Base-by-base conservation (phyloP, 1,140 invertebrate species). In the Nylanderia fulva region DNA sequence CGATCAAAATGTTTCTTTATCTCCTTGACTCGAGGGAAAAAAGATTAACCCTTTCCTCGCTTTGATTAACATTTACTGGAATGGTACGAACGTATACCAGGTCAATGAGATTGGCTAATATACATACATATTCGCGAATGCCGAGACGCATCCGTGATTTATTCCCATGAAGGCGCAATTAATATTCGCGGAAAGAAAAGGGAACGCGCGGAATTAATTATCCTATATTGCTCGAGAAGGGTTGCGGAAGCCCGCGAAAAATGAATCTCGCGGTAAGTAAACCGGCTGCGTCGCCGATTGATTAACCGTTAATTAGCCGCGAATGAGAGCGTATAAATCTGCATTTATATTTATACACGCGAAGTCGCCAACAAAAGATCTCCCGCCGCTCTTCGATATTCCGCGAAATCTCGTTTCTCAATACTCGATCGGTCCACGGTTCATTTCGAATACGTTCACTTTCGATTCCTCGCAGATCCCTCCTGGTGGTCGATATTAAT, bases 291-390 rank as follows among this genome's bases (percentile, higher is more conserved):
- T 39, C 13, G 24, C 13, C 75, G 39, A 56, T 24, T 36, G 64
- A 80, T 80, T 80, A 80, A 42, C 77, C 33, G 64, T 80, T 80
- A 80, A 80, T 69, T 80, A 80, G 24, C 24, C 48, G 52, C 33
- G 33, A 56, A 36, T 33, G 48, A 39, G 33, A 71, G 77, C 45
- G 45, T 48, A 48, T 48, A 48, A 48, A 48, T 48, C 3, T 48
- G 45, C 45, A 48, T 48, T 48, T 48, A 48, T 48, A 48, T 48
- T 48, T 48, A 48, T 48, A 33, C 45, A 4, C 45, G 15, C 13
- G 18, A 18, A 64, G 21, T n/a, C 63, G 61, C 64, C n/a, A 52
- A 80, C 64, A 80, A 80, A 80, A 69, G 64, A 18, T 18, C 2
- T 15, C 18, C 36, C 4, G 18, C 13, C 72, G 56, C 36, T 48